These are phyloP conservation scores for Troides helena DNA, from an alignment of 2,888 invertebrate species.

Conservation along the genomic window DNA sequence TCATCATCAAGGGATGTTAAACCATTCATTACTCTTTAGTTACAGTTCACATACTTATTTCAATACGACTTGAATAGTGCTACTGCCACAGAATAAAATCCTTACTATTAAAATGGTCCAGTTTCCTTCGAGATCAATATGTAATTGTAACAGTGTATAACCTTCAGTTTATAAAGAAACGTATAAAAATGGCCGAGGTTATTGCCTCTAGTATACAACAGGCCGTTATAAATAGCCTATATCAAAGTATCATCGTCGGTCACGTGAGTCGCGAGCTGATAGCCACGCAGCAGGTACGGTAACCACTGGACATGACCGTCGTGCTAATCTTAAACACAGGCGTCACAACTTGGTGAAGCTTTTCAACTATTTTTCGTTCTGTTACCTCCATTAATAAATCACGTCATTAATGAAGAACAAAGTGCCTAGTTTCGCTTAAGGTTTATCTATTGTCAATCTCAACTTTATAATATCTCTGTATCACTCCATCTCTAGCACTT, in stretches of 20 bases:
- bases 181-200: slow-evolving; percentile 19
- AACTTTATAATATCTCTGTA: too few relatives aligned
- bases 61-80: too few relatives aligned
- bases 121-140: background rate
- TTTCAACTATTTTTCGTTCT: too few relatives aligned
- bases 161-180: slow-evolving; percentile 9
- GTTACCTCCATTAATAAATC: too few relatives aligned
- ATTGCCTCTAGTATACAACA: slow-evolving; percentile 22
- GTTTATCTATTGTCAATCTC: too few relatives aligned
- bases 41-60: too few relatives aligned
- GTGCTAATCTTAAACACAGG: slow-evolving; percentile 41
- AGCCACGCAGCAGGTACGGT: slow-evolving; percentile 37
- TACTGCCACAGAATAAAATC: too few relatives aligned
- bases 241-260: slow-evolving; percentile 26
- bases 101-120: background rate
- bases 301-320: slow-evolving; percentile 42
- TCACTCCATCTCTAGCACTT: too few relatives aligned
- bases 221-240: slow-evolving; percentile 27
- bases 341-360: background rate
- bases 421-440: too few relatives aligned
- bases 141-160: background rate
- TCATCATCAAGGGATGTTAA: too few relatives aligned
- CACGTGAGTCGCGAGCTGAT: slow-evolving; percentile 35
- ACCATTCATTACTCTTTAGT: too few relatives aligned
- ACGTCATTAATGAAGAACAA: too few relatives aligned